A percentile compares a stretch with the other conserved stretches of the same genome.
Conservation (phyloP, 2,888 invertebrate genomes). For the Toxonevra muliebris region DNA sequence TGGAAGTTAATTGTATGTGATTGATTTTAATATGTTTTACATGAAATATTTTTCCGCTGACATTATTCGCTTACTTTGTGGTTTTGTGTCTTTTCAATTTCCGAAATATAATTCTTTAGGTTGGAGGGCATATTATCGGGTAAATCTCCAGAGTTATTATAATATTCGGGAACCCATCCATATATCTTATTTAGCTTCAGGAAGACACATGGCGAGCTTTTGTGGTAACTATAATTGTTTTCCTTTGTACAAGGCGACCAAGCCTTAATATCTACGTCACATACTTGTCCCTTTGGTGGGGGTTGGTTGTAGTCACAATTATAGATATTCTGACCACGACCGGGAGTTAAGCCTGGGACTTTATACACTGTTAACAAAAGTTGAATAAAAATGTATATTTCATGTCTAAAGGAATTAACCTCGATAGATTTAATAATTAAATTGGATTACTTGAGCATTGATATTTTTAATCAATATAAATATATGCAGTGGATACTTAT, state of each 20-base stretch:
- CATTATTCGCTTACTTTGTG: slow-evolving; percentile 65
- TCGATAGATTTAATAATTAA: no score
- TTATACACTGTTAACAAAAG: slow-evolving; percentile 72
- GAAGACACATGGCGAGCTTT: slow-evolving; percentile 92
- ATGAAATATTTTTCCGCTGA: slow-evolving; percentile 20
- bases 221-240: slow-evolving; percentile 88
- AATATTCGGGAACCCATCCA: slow-evolving; percentile 87
- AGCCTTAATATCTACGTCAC: slow-evolving; percentile 84
- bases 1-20: slow-evolving; percentile 28
- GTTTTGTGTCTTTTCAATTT: slow-evolving; percentile 64
- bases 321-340: slow-evolving; percentile 78
- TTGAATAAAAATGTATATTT: not conserved
- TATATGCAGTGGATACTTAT: no score
- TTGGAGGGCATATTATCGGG: slow-evolving; percentile 79
- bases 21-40: not conserved
- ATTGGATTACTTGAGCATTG: no score
- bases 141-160: slow-evolving; percentile 75
- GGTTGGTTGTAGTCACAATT: slow-evolving; percentile 79
- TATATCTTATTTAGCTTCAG: slow-evolving; percentile 96
- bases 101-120: slow-evolving; percentile 75
- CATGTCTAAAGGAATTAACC: no score
- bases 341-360: slow-evolving; percentile 76
- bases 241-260: slow-evolving; percentile 85
- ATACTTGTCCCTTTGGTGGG: slow-evolving; percentile 80
- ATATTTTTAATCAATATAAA: no score